Conservation (phyloP, 2,888 invertebrate genomes). For the Hyalella azteca region DNA sequence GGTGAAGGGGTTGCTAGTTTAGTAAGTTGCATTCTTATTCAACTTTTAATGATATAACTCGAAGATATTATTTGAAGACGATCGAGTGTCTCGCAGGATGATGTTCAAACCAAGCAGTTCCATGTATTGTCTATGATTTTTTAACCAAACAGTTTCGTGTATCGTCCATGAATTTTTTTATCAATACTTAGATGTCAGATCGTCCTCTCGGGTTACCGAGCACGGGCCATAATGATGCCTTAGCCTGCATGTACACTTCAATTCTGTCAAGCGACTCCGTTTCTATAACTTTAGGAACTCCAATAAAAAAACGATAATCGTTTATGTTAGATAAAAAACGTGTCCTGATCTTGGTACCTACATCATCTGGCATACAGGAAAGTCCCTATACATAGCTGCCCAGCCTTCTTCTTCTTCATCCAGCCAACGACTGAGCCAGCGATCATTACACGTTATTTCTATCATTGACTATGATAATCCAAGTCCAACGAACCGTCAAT, state of each 20-base stretch:
- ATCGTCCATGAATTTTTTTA: conserved; percentile 25
- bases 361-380: conserved; percentile 23
- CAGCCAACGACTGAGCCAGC: no score
- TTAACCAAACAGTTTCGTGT: neutral
- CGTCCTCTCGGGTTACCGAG: conserved; percentile 23
- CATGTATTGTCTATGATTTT: conserved; percentile 18
- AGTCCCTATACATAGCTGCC: no score
- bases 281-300: conserved; percentile 2
- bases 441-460: conserved; percentile 35
- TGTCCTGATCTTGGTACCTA: neutral
- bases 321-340: no score
- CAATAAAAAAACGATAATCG: no score
- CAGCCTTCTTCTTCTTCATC: conserved; percentile 11
- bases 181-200: conserved; percentile 4
- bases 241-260: conserved; percentile 24
- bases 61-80: no score
- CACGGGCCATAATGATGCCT: conserved; percentile 12
- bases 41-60: no score
- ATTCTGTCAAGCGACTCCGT: conserved; percentile 17
- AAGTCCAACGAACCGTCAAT: conserved; percentile 35
- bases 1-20: no score
- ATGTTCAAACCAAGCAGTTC: neutral
- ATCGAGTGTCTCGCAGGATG: neutral
- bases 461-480: conserved; percentile 35
- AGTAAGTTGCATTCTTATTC: no score